phyloP scores from a whole-genome alignment of 2,797 vertebrate species.

The Rachycentron canadum region DNA sequence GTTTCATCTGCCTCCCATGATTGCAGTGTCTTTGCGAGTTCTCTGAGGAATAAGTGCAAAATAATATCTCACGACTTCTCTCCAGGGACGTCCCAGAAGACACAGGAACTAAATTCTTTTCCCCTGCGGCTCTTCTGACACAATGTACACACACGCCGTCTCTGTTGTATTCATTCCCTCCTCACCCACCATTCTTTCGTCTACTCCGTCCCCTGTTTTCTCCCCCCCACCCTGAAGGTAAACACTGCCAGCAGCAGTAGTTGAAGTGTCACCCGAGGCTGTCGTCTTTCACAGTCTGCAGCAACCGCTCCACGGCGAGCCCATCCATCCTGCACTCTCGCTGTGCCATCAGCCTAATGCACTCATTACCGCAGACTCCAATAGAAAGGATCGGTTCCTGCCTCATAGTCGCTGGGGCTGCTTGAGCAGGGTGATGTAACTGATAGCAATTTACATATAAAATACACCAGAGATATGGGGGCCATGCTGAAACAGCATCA shows the following conservation, averaged over 20 bases:
- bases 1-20: constrained; percentile 20
- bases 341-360: constrained; percentile 51
- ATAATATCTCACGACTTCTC: constrained; percentile 22
- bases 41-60: constrained; percentile 24
- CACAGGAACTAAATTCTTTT: constrained; percentile 40
- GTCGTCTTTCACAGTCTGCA: constrained; percentile 39
- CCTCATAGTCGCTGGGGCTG: constrained; percentile 38
- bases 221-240: constrained; percentile 34
- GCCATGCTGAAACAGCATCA: constrained; percentile 34
- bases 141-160: constrained; percentile 4
- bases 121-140: constrained; percentile 45
- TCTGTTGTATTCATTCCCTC: neutral
- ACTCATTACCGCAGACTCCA: constrained; percentile 59
- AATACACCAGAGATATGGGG: constrained; percentile 46
- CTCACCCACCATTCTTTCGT: neutral
- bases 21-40: constrained; percentile 15
- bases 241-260: constrained; percentile 50
- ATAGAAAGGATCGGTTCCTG: constrained; percentile 33
- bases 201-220: neutral
- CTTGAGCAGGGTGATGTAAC: constrained; percentile 66
- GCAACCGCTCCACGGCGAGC: constrained; percentile 22
- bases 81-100: constrained; percentile 44
- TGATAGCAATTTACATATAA: constrained; percentile 69
- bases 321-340: constrained; percentile 46
- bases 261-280: constrained; percentile 48